Evolutionary conservation across 2,113 vertebrate species (phyloP).

Genomic region (Gracilinanus agilis): DNA sequence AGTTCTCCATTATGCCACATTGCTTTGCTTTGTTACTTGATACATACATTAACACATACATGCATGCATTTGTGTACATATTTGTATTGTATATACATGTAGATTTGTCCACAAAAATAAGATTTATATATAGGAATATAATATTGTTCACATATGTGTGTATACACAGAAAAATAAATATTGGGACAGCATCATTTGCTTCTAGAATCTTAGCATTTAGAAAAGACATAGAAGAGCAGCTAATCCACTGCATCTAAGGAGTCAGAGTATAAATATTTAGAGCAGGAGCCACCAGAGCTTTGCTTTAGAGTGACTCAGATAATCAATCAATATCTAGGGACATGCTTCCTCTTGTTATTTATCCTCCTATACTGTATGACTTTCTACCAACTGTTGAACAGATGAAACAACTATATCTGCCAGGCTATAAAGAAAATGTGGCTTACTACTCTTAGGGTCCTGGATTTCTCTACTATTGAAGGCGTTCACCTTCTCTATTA

Average conservation of each 20-base stretch:
- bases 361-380: not conserved
- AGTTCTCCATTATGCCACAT: not conserved
- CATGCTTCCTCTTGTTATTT: not conserved
- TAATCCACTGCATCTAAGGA: not conserved
- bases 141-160: not conserved
- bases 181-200: not conserved
- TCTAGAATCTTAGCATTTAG: not conserved
- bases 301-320: not conserved
- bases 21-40: not conserved
- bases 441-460: not conserved
- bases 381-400: not conserved
- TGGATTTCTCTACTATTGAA: not conserved
- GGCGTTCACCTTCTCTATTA: not conserved
- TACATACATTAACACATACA: not conserved
- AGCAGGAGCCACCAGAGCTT: not conserved
- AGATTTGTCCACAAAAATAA: not conserved
- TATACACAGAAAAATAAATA: not conserved
- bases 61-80: not conserved
- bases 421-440: not conserved
- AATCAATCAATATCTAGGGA: not conserved
- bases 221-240: rapidly evolving
- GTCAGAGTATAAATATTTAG: not conserved
- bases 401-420: not conserved
- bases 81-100: not conserved
- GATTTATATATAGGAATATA: not conserved